Evolutionary conservation across 2,888 invertebrate genomes (phyloP).

Genomic region (Ptychoptera albimana): DNA sequence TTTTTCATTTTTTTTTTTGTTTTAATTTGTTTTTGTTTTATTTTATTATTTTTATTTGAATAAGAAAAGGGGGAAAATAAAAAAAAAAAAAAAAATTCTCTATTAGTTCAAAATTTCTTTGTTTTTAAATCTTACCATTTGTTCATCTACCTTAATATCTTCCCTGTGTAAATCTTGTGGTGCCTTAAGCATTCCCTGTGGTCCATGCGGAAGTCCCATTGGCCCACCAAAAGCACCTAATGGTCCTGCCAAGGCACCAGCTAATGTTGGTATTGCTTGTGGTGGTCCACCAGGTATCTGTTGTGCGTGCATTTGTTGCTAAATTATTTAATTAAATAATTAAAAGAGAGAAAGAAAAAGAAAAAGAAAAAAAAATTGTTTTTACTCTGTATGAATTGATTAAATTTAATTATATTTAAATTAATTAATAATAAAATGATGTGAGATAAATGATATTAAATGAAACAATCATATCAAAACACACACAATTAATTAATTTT

Average conservation of each 20-base stretch:
- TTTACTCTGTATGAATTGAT: too few species aligned
- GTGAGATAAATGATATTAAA: too few species aligned
- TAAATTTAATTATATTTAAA: too few species aligned
- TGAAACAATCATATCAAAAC: too few species aligned
- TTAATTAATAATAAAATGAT: too few species aligned
- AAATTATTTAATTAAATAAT: too few species aligned
- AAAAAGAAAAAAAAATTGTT: not conserved
- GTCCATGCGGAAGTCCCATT: conserved; percentile 30
- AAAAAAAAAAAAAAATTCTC: conserved; percentile 10
- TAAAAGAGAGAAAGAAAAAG: conserved; percentile 9
- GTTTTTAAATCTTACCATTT: not conserved
- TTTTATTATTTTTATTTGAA: too few species aligned
- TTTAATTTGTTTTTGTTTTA: too few species aligned
- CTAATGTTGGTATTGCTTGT: conserved; percentile 32
- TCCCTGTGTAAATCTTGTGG: conserved; percentile 31
- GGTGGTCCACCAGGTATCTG: conserved; percentile 49
- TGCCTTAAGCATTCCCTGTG: conserved; percentile 29
- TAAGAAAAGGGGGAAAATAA: conserved; percentile 6
- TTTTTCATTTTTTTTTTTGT: too few species aligned
- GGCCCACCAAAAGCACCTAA: conserved; percentile 30
- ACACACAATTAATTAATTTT: too few species aligned
- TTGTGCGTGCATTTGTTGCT: conserved; percentile 87
- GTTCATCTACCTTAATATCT: conserved; percentile 23
- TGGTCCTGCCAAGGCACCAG: conserved; percentile 27
- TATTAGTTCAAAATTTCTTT: not conserved